Evolutionary conservation across 1,140 invertebrate species (phyloP), one percentile per base, ranked within the genome.

Genomic region (Aricia agestis): DNA sequence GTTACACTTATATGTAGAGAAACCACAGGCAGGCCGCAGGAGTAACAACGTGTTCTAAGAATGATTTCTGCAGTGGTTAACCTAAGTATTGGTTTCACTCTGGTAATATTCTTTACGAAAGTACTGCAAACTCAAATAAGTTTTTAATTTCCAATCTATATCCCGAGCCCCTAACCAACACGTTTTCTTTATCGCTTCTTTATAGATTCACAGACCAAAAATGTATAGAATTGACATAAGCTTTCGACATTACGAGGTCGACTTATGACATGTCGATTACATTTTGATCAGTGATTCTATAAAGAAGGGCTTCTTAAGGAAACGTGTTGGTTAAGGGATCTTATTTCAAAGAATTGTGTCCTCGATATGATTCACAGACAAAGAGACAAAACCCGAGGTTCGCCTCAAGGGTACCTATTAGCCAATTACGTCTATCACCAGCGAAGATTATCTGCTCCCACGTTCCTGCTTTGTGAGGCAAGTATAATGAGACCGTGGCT

Each of bases 361-460:
- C 13, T 15, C 13, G 45, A 52, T 52, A 52, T 52, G 45, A 52
- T 52, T 52, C 13, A 15, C 45, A 52, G 45, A 52, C 45, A 52
- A 52, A 52, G 45, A 52, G 45, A 52, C 45, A 52, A 52, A 52
- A 52, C 45, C 45, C 45, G 13, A 11, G 11, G 45, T 52, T 52
- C 45, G 45, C 45, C 45, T 52, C 45, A 52, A 36, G 36, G 36
- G 36, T 36, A 52, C 45, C 45, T 15, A 52, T 59, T 19, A 59
- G n/a, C 58, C 58, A 59, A 59, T 59, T 17, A 19, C n/a, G 58
- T 59, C 45, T 52, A 59, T n/a, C 58, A 18, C n/a, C 58, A 59
- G 18, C 58, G 58, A 59, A 59, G 58, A 59, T 59, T 17, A 59
- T 59, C 58, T 17, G 58, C 58, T 59, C 58, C 58, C 58, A 59